Conservation (phyloP, 1,140 invertebrate genomes). For the Diabrotica undecimpunctata region DNA sequence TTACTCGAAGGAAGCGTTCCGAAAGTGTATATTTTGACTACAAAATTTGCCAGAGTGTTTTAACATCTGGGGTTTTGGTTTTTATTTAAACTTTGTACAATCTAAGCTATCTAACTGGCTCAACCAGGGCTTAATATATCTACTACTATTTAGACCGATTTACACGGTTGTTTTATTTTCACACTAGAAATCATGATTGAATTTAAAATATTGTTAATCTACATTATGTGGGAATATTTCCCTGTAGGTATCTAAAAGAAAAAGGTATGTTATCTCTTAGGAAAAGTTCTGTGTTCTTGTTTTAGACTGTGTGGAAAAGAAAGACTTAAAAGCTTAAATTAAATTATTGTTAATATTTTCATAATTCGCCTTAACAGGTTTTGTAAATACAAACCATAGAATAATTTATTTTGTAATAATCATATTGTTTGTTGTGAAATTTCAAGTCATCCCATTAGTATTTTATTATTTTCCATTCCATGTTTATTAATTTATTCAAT, state of each 20-base stretch:
- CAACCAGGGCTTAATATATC: no score
- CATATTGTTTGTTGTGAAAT: neutral
- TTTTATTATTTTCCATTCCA: conserved; percentile 1
- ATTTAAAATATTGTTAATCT: neutral
- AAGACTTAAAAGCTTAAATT: neutral
- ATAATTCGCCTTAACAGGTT: neutral
- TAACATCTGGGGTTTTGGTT: no score
- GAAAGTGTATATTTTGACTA: no score
- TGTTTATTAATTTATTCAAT: neutral
- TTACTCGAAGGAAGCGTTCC: no score
- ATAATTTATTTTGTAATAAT: neutral
- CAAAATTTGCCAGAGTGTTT: no score
- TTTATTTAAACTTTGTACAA: no score
- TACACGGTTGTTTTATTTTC: no score
- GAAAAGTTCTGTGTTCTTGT: neutral
- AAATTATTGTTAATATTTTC: conserved; percentile 1
- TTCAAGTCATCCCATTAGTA: neutral
- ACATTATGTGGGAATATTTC: neutral
- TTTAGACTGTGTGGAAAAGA: neutral
- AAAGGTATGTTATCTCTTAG: neutral
- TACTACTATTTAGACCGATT: no score
- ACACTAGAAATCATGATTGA: neutral
- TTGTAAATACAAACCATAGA: neutral
- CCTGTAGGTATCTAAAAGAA: neutral
- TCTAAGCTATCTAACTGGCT: no score